phyloP scores from a whole-genome alignment of 2,797 vertebrate genomes.

The Menidia menidia region DNA sequence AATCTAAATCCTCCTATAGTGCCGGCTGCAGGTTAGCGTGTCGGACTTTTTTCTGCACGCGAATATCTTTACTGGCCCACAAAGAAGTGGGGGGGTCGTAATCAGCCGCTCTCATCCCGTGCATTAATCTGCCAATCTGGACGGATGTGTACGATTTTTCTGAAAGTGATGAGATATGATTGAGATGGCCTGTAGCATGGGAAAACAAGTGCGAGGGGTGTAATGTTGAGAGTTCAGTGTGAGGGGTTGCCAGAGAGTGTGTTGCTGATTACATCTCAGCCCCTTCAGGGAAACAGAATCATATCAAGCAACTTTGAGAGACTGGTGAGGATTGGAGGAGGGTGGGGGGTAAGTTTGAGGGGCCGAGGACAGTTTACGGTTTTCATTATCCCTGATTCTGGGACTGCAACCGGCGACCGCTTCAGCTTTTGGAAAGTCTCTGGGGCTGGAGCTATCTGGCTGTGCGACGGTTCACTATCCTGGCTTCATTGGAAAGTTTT shows the following conservation, averaged over 20 bases:
- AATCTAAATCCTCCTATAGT: constrained; percentile 76
- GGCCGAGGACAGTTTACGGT: constrained; percentile 61
- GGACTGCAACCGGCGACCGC: constrained; percentile 34
- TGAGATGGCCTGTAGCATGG: constrained; percentile 59
- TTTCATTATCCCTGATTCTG: constrained; percentile 72
- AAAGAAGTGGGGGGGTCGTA: constrained; percentile 57
- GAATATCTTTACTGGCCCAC: constrained; percentile 72
- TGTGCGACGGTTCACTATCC: constrained; percentile 40
- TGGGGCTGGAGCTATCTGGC: constrained; percentile 43
- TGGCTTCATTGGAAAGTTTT: constrained; percentile 70
- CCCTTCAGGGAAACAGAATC: constrained; percentile 61
- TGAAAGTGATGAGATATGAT: constrained; percentile 62
- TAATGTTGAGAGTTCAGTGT: constrained; percentile 51
- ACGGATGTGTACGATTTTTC: constrained; percentile 56
- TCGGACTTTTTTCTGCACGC: constrained; percentile 59
- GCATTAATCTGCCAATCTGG: constrained; percentile 71
- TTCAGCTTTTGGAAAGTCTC: constrained; percentile 60
- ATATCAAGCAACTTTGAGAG: constrained; percentile 64
- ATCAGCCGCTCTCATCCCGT: constrained; percentile 63
- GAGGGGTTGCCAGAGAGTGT: constrained; percentile 65
- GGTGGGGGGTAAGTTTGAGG: constrained; percentile 58
- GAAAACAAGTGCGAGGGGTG: constrained; percentile 49
- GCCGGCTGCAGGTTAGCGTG: constrained; percentile 59
- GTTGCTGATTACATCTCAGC: constrained; percentile 73
- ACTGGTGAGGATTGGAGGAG: background rate